Conservation (phyloP, 2,113 vertebrate genomes). For the Eptesicus fuscus region DNA sequence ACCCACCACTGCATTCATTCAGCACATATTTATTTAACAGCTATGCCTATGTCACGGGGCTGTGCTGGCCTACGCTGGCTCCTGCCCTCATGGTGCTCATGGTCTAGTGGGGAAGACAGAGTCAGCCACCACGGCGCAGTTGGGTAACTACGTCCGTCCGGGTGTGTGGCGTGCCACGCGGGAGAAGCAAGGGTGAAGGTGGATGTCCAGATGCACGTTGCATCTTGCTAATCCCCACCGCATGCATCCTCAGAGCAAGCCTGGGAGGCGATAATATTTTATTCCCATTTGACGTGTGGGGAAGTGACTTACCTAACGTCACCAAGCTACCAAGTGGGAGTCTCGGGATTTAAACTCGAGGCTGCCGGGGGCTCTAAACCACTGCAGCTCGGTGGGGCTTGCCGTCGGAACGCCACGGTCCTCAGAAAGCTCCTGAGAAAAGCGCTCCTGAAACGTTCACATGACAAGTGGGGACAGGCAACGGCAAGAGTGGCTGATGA, state of each 20-base stretch:
- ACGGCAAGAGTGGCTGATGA: neutral
- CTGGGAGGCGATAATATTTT: neutral
- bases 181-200: neutral
- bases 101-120: neutral
- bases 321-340: neutral
- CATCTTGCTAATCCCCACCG: neutral
- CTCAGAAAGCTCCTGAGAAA: neutral
- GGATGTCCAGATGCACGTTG: too few relatives aligned
- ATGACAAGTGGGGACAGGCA: neutral
- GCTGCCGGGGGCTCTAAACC: neutral
- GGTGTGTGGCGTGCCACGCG: fast-evolving
- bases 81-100: neutral
- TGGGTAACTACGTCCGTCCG: neutral
- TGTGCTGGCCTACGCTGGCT: neutral
- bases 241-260: neutral
- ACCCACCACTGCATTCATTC: neutral
- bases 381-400: neutral
- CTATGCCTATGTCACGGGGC: neutral
- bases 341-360: neutral
- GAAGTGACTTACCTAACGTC: neutral
- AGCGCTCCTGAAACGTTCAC: neutral
- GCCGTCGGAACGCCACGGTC: neutral
- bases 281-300: neutral
- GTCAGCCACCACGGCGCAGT: fast-evolving
- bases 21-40: neutral